Evolutionary conservation across 2,888 invertebrate species (phyloP).

Genomic region (Sicus ferrugineus): DNA sequence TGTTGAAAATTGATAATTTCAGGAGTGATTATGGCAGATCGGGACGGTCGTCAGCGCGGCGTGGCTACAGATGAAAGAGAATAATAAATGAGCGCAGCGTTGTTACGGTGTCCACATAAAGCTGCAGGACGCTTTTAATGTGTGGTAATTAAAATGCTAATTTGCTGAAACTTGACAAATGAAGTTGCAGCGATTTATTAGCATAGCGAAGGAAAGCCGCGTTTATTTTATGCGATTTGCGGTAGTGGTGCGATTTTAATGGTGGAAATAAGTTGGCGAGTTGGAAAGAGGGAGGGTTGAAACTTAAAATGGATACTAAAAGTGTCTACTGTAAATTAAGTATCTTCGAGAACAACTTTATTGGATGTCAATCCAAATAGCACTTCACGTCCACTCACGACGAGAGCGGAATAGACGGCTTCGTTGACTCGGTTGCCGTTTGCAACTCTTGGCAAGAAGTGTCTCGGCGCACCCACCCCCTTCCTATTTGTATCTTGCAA

Average conservation of each 20-base stretch:
- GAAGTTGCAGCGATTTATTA: slow-evolving; percentile 19
- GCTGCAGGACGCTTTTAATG: slow-evolving; percentile 56
- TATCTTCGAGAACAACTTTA: neutral
- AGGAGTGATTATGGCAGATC: slow-evolving; percentile 15
- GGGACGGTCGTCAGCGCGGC: neutral
- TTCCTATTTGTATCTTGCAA: too few species aligned
- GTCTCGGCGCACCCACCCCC: neutral
- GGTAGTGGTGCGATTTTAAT: neutral
- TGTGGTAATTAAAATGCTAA: slow-evolving; percentile 59
- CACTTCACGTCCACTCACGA: neutral
- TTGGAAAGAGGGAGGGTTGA: neutral
- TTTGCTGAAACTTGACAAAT: slow-evolving; percentile 46
- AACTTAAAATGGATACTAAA: neutral
- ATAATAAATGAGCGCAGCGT: slow-evolving; percentile 27
- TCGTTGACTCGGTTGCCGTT: slow-evolving; percentile 5
- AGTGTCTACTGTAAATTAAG: too few species aligned
- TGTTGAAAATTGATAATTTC: slow-evolving; percentile 27
- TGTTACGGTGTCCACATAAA: slow-evolving; percentile 27
- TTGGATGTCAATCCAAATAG: neutral
- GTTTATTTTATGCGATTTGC: neutral
- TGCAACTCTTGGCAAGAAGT: slow-evolving; percentile 19
- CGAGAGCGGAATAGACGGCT: neutral
- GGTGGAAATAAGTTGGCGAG: neutral
- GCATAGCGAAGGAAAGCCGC: neutral
- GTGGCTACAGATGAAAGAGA: slow-evolving; percentile 26